A percentile compares a stretch with the other conserved stretches of the same genome.
phyloP scores from a whole-genome alignment of 2,113 vertebrate species.

The Himantopus leucocephalus region DNA sequence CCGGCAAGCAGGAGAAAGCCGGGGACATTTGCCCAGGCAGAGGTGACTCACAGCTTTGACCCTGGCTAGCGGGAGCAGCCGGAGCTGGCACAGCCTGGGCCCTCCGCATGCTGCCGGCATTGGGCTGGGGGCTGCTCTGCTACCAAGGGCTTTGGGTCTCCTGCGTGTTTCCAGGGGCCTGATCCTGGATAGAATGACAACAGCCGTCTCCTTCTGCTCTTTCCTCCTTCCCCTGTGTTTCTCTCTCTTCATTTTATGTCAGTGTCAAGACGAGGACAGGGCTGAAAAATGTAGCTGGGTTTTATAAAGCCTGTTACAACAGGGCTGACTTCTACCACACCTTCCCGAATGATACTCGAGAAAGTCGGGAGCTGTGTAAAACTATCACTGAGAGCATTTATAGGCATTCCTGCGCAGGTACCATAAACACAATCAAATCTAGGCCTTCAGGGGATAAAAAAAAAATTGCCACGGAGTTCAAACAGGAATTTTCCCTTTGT shows the following conservation, averaged over 20 bases:
- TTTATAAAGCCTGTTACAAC: neutral
- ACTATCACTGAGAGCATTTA: neutral
- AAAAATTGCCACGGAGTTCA: neutral
- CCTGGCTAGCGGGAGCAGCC: neutral
- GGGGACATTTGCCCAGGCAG: fast-evolving
- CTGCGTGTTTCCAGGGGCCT: fast-evolving
- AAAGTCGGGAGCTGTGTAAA: neutral
- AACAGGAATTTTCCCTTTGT: neutral
- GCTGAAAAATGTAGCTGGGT: neutral
- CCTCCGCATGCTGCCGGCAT: fast-evolving
- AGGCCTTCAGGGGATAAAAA: neutral
- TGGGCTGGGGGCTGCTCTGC: neutral
- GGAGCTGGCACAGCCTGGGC: neutral
- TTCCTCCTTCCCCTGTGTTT: fast-evolving
- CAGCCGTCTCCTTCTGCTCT: neutral
- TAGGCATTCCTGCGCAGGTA: neutral
- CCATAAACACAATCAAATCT: neutral
- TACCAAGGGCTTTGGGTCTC: neutral
- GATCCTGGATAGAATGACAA: fast-evolving
- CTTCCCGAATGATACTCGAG: neutral
- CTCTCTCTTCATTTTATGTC: neutral
- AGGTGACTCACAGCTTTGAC: neutral
- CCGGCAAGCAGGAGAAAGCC: neutral
- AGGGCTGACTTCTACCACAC: neutral
- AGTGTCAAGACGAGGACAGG: neutral